Conservation (phyloP, 2,797 vertebrate species). For the Poecilia gillii region DNA sequence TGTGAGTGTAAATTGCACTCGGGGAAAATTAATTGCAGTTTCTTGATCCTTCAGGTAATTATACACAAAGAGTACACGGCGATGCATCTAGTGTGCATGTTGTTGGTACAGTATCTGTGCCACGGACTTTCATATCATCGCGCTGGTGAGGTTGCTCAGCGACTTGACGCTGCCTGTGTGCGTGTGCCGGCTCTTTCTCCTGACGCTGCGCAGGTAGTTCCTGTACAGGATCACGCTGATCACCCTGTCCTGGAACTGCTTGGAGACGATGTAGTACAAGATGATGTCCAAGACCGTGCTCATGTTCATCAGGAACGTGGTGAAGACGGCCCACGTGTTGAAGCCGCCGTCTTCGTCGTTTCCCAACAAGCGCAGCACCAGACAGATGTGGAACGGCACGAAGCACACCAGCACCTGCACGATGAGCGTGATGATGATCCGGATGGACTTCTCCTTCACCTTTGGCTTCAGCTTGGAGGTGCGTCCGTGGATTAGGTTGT, state of each 20-base stretch:
- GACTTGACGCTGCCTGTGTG: slow-evolving; percentile 89
- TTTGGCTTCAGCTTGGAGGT: slow-evolving; percentile 96
- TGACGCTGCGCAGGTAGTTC: slow-evolving; percentile 92
- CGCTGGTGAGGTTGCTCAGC: slow-evolving; percentile 91
- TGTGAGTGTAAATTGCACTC: slow-evolving; percentile 74
- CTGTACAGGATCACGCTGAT: slow-evolving; percentile 96
- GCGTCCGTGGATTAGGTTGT: slow-evolving; percentile 88
- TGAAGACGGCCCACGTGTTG: slow-evolving; percentile 88
- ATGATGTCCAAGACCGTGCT: slow-evolving; percentile 95
- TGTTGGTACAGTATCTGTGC: neutral
- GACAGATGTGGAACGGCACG: slow-evolving; percentile 91
- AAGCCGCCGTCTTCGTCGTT: slow-evolving; percentile 60
- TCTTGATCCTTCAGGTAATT: slow-evolving; percentile 69
- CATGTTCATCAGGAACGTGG: slow-evolving; percentile 95
- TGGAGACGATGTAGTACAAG: slow-evolving; percentile 96
- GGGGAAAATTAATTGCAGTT: slow-evolving; percentile 68
- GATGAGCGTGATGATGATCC: slow-evolving; percentile 92
- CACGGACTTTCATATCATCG: slow-evolving; percentile 84
- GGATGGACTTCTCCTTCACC: slow-evolving; percentile 94
- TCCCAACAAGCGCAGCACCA: slow-evolving; percentile 84
- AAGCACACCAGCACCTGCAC: slow-evolving; percentile 93
- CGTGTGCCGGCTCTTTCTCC: slow-evolving; percentile 90
- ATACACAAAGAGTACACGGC: slow-evolving; percentile 43
- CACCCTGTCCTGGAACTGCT: slow-evolving; percentile 96
- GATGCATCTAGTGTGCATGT: slow-evolving; percentile 44